Conservation (phyloP, 2,888 invertebrate species). For the Himalopsyche kuldschensis region DNA sequence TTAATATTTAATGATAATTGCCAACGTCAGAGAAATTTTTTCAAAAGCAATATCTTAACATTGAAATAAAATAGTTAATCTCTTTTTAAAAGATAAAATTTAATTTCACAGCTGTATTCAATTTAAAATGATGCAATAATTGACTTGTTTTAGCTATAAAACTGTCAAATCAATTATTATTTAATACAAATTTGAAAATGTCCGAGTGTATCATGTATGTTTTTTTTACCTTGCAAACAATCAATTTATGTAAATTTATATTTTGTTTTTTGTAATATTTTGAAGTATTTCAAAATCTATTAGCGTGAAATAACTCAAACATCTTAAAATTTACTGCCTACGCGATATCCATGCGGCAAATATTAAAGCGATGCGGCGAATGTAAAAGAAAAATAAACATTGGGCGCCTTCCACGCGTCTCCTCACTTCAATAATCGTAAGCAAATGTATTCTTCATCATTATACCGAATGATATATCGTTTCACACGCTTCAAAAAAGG, state of each 20-base stretch:
- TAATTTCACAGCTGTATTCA: neutral
- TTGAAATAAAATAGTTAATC: neutral
- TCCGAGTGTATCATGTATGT: neutral
- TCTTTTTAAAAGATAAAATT: neutral
- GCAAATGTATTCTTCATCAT: neutral
- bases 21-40: neutral
- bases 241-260: neutral
- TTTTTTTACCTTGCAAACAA: neutral
- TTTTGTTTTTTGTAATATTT: neutral
- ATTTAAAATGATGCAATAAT: neutral
- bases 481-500: neutral
- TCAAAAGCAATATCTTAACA: neutral
- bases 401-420: neutral
- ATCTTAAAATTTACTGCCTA: neutral
- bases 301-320: neutral
- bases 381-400: neutral
- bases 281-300: neutral
- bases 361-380: neutral
- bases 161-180: neutral
- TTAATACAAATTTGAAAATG: neutral
- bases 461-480: neutral
- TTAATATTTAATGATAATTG: neutral
- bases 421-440: neutral
- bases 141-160: neutral
- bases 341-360: neutral